Conservation (phyloP, 2,888 invertebrate species). For the Arrhopalites spinosus region DNA sequence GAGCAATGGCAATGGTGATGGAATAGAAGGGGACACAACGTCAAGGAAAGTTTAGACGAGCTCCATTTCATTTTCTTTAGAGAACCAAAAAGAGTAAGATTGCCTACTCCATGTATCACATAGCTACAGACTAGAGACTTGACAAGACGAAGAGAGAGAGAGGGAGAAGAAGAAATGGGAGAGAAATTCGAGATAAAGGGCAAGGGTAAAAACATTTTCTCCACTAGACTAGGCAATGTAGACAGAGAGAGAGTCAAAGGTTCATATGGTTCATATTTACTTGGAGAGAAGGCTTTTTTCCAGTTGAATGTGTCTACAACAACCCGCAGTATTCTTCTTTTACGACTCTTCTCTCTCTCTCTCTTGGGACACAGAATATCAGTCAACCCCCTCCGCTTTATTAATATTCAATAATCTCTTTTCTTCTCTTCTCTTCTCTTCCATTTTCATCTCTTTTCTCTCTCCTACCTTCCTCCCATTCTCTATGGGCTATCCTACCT, state of each 20-base stretch:
- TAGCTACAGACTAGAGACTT: neutral
- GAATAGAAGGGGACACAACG: neutral
- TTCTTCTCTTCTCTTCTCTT: conserved; percentile 13
- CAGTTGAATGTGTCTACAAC: neutral
- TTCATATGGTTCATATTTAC: conserved; percentile 26
- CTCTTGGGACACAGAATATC: conserved; percentile 14
- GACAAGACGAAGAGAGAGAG: neutral
- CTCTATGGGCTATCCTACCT: neutral
- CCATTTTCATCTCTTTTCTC: neutral
- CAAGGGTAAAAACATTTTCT: conserved; percentile 31
- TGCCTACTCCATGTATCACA: neutral
- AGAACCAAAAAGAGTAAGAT: neutral
- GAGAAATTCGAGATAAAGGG: conserved; percentile 36
- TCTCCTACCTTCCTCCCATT: neutral
- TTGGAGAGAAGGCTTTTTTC: neutral
- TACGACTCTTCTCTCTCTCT: conserved; percentile 1
- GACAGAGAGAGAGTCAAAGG: conserved; percentile 4
- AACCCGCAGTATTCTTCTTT: neutral
- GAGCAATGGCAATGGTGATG: no score
- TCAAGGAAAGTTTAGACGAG: conserved; percentile 2
- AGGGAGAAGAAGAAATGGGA: conserved; percentile 26
- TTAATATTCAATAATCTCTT: conserved; percentile 54
- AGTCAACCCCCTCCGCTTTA: conserved; percentile 42
- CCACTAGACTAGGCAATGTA: conserved; percentile 23
- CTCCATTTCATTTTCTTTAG: conserved; percentile 1